These are phyloP conservation scores for Cinclus mexicanus DNA, from an alignment of 2,113 vertebrate species.

Conservation along the genomic window DNA sequence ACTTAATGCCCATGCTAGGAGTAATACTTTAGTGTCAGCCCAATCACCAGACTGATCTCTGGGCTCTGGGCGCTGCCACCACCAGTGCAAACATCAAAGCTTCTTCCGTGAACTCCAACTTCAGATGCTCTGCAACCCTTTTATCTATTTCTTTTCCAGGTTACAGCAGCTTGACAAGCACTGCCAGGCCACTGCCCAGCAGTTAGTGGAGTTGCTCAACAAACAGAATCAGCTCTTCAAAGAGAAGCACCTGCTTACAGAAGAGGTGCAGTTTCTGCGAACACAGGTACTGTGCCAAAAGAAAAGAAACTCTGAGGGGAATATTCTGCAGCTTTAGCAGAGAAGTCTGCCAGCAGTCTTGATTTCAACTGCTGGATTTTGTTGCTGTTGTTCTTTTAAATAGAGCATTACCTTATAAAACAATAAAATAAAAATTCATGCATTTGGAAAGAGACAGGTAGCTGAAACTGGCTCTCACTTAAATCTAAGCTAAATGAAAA, in stretches of 20 bases:
- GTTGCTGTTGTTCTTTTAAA: background rate
- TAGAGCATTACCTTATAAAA: background rate
- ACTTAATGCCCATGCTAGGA: background rate
- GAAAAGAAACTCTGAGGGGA: background rate
- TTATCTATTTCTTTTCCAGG: slow-evolving; percentile 69
- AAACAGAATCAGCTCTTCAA: slow-evolving; percentile 88
- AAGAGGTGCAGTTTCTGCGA: slow-evolving; percentile 80
- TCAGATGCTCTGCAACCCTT: background rate
- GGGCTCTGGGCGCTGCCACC: background rate
- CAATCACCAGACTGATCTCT: background rate
- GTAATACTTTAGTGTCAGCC: background rate
- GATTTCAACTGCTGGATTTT: background rate
- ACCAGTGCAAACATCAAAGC: background rate
- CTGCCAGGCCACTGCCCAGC: slow-evolving; percentile 88
- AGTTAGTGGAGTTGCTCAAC: slow-evolving; percentile 88
- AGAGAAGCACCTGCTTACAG: slow-evolving; percentile 82
- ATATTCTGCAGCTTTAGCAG: background rate
- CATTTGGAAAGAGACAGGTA: background rate
- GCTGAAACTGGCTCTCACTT: background rate
- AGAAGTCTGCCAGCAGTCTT: background rate
- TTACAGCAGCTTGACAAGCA: slow-evolving; percentile 90
- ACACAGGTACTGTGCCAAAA: slow-evolving; percentile 71
- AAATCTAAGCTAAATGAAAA: background rate
- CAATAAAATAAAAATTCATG: background rate
- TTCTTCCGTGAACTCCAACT: background rate